Evolutionary conservation across 2,797 vertebrate species (phyloP).

Genomic region (Helarctos malayanus): DNA sequence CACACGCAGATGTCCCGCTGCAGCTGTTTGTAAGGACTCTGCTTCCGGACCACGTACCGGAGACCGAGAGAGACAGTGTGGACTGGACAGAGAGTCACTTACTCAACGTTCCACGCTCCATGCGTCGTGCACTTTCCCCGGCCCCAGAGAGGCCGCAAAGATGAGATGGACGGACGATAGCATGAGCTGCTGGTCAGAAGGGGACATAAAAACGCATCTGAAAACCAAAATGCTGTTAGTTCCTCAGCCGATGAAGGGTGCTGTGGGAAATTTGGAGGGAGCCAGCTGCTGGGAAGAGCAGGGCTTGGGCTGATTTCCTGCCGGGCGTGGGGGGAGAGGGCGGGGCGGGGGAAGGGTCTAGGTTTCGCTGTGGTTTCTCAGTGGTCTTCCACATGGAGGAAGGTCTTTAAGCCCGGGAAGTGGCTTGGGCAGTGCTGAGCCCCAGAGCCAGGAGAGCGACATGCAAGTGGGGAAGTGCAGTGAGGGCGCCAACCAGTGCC

Average conservation of each 20-base stretch:
- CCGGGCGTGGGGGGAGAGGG: fast-evolving
- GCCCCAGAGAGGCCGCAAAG: neutral
- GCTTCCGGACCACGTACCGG: neutral
- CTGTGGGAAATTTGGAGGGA: too few relatives aligned
- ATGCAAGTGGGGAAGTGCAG: neutral
- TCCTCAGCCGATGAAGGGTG: neutral
- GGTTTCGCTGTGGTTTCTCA: neutral
- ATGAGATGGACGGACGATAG: fast-evolving
- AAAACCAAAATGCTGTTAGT: fast-evolving
- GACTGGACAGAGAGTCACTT: neutral
- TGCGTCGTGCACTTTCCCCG: neutral
- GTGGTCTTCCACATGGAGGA: neutral
- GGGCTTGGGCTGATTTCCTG: neutral
- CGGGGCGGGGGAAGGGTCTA: fast-evolving
- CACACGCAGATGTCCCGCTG: fast-evolving
- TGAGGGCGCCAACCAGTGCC: fast-evolving
- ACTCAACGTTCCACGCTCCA: fast-evolving
- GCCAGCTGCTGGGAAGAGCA: neutral
- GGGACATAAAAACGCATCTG: fast-evolving
- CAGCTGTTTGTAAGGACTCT: too few relatives aligned
- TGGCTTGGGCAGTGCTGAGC: neutral
- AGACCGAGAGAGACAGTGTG: fast-evolving
- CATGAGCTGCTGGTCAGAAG: neutral
- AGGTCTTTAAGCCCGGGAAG: neutral
- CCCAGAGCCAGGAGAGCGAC: neutral